Conservation (phyloP, 2,888 invertebrate species). For the Aphidius colemani region DNA sequence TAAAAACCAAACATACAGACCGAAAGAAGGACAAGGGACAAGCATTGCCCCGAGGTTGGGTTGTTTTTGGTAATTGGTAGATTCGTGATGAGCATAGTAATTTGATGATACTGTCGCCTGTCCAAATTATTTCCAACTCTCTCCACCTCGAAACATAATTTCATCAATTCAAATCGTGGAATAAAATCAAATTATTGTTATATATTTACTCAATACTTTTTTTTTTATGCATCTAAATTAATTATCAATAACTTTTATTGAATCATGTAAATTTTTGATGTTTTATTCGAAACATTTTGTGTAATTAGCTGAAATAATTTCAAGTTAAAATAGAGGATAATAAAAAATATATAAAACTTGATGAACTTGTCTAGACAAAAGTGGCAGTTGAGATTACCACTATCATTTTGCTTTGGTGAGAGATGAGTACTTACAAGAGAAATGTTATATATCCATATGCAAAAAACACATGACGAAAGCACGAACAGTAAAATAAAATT, state of each 20-base stretch:
- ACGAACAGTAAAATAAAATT: constrained; percentile 6
- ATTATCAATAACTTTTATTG: constrained; percentile 11
- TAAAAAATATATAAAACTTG: neutral
- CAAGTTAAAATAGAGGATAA: neutral
- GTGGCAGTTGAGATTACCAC: too few species aligned
- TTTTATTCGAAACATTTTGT: too few species aligned
- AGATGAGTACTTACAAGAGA: neutral
- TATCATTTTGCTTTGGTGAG: neutral
- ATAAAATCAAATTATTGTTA: constrained; percentile 42
- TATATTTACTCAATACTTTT: constrained; percentile 25
- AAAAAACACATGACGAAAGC: constrained; percentile 12
- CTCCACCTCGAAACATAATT: constrained; percentile 41
- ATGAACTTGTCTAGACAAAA: constrained; percentile 8
- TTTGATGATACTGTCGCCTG: constrained; percentile 40
- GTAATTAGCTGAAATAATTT: too few species aligned
- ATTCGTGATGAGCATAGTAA: constrained; percentile 48
- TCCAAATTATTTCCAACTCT: constrained; percentile 44
- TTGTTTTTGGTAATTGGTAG: constrained; percentile 50
- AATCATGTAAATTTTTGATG: neutral
- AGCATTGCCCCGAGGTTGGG: constrained; percentile 29
- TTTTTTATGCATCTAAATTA: constrained; percentile 19
- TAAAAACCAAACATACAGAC: constrained; percentile 15
- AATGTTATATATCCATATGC: neutral
- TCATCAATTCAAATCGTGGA: constrained; percentile 48
- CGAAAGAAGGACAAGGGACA: constrained; percentile 11